A percentile compares a stretch with the other conserved stretches of the same genome.
Conservation (phyloP, 1,140 invertebrate genomes). For the Drosophila burlai region DNA sequence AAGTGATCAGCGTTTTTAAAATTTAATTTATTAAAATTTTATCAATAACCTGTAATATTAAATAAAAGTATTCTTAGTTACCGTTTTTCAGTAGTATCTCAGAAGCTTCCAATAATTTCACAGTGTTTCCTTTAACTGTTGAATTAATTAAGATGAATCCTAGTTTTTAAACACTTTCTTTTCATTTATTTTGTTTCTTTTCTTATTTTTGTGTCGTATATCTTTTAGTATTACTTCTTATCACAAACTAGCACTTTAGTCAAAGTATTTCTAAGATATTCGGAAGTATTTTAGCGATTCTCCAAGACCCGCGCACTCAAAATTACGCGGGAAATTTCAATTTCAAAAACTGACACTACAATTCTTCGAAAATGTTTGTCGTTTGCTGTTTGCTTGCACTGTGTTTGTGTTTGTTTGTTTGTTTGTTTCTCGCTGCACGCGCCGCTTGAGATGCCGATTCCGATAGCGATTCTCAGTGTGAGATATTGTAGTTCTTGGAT, state of each 20-base stretch:
- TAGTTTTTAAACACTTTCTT: slow-evolving; percentile 21
- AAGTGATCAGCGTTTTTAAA: background rate
- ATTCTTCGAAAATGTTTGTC: slow-evolving; percentile 25
- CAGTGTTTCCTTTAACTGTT: background rate
- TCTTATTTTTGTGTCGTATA: background rate
- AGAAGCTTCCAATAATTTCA: slow-evolving; percentile 3
- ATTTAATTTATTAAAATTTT: background rate
- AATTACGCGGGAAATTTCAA: slow-evolving; percentile 17
- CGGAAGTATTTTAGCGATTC: slow-evolving; percentile 9
- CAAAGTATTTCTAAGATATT: slow-evolving; percentile 15
- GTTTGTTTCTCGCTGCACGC: slow-evolving; percentile 41
- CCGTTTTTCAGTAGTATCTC: slow-evolving; percentile 9
- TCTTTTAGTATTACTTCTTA: background rate
- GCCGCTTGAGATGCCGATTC: slow-evolving; percentile 38
- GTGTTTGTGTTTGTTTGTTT: slow-evolving; percentile 37
- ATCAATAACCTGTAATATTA: background rate
- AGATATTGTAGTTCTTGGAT: slow-evolving; percentile 1
- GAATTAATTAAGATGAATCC: slow-evolving; percentile 1
- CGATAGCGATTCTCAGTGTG: slow-evolving; percentile 18
- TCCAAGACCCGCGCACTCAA: slow-evolving; percentile 16
- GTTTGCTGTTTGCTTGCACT: slow-evolving; percentile 29
- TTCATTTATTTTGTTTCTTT: slow-evolving; percentile 1
- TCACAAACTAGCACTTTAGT: slow-evolving; percentile 22
- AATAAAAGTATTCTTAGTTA: slow-evolving; percentile 6
- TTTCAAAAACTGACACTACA: slow-evolving; percentile 23